Conservation (phyloP, 2,888 invertebrate genomes). For the Amiota communis region DNA sequence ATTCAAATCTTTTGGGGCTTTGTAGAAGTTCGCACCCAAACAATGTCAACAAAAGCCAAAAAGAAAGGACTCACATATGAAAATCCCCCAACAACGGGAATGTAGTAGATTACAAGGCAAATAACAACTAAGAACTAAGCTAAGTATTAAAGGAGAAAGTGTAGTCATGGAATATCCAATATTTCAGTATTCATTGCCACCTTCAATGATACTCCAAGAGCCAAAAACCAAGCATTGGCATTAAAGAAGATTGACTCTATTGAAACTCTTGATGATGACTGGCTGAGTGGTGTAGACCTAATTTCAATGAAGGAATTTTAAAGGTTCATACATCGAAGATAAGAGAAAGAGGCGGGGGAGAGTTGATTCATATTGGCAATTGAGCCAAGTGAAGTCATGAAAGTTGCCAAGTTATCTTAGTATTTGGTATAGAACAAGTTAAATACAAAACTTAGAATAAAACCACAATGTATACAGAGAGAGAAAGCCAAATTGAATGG, state of each 20-base stretch:
- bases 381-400: neutral
- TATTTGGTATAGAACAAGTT: constrained; percentile 57
- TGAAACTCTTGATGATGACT: constrained; percentile 5
- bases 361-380: neutral
- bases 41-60: constrained; percentile 53
- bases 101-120: constrained; percentile 13
- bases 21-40: constrained; percentile 52
- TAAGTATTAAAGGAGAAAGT: too few species aligned
- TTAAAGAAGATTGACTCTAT: neutral
- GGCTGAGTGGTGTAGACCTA: constrained; percentile 18
- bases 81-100: neutral
- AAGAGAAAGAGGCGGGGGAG: too few species aligned
- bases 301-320: constrained; percentile 25
- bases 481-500: neutral
- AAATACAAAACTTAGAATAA: constrained; percentile 50
- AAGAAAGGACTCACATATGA: neutral
- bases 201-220: neutral
- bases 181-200: neutral
- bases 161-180: neutral
- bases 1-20: constrained; percentile 52
- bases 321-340: neutral
- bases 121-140: neutral
- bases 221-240: constrained; percentile 12
- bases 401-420: constrained; percentile 53
- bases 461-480: constrained; percentile 4